Evolutionary conservation across 2,888 invertebrate species (phyloP).

Genomic region (Elegia similella): DNA sequence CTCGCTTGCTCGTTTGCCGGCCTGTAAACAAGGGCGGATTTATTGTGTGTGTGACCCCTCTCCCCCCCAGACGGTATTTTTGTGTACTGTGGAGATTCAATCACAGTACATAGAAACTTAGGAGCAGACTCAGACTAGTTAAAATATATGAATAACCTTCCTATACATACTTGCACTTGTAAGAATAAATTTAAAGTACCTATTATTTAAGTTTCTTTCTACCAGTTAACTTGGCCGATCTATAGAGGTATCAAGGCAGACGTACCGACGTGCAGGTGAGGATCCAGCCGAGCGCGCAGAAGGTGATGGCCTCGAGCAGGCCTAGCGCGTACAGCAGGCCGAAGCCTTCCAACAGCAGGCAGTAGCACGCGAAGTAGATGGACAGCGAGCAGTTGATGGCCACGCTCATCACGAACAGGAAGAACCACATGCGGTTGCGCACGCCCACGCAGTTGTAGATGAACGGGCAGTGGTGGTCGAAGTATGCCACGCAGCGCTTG

Average conservation of each 20-base stretch:
- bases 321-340: conserved; percentile 92
- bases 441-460: conserved; percentile 97
- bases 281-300: conserved; percentile 93
- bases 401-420: conserved; percentile 92
- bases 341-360: conserved; percentile 91
- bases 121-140: neutral
- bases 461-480: conserved; percentile 97
- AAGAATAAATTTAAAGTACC: too few species aligned
- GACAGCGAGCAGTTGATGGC: conserved; percentile 94
- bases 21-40: too few species aligned
- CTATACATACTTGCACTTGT: too few species aligned
- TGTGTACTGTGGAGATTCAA: too few species aligned
- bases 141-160: too few species aligned
- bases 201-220: too few species aligned
- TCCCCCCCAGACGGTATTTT: too few species aligned
- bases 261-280: conserved; percentile 92
- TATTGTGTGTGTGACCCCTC: too few species aligned
- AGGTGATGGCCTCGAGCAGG: conserved; percentile 90
- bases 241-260: too few species aligned
- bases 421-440: conserved; percentile 96
- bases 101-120: conserved; percentile 18
- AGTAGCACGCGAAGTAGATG: conserved; percentile 93
- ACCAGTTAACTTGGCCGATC: too few species aligned
- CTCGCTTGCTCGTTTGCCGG: too few species aligned
- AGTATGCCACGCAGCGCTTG: conserved; percentile 93